Base-by-base conservation (phyloP, 2,888 invertebrate genomes). In the Andrena dorsata region DNA sequence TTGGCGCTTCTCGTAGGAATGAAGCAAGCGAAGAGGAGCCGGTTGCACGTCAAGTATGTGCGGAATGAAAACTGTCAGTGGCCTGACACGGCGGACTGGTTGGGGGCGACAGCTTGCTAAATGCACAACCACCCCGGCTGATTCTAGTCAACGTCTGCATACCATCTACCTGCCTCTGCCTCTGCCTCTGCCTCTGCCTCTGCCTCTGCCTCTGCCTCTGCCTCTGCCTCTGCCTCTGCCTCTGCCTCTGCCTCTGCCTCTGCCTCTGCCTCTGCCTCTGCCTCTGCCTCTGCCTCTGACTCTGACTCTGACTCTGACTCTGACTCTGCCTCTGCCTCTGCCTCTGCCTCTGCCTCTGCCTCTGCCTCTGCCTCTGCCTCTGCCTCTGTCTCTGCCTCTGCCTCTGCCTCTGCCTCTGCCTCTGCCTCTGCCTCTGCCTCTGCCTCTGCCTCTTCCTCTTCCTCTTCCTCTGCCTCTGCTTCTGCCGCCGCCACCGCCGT, bases 11-110 rank as follows among this genome's bases (percentile, higher is more conserved):
- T 82, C 71, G 76, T 82, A 86, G 87, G 63, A 87, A 85, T 76
- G 84, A 83, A 75, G 76, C 86, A 83, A 78, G 71, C 81, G 79
- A 87, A 87, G 87, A 87, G 87, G 84, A 87, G 87, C 87, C 87
- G 86, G 87, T 84, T 83, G 85, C 85, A 80, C 88, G 88, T 90
- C 90, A 91, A 91, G 88, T 90, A 87, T 88, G 85, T 85, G 85
- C 82, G 88, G 91, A 91, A 91, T 91, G 90, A 91, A 91, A 91
- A 91, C 90, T 91, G 91, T 91, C 91, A 91, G 89, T 80, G 83
- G 86, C 79, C 86, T 88, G 90, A 91, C 89, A 88, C 84, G 90
- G 80, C 82, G 85, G 74, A 87, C 86, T 90, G 91, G 88, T 89
- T 91, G 88, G 89, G 88, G 88, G 88, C 90, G 91, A 90, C 91